A percentile compares a stretch with the other conserved stretches of the same genome.
phyloP scores from a whole-genome alignment of 30 jellyfish, hydroid and myxozoan species.

The Sanderia malayensis region DNA sequence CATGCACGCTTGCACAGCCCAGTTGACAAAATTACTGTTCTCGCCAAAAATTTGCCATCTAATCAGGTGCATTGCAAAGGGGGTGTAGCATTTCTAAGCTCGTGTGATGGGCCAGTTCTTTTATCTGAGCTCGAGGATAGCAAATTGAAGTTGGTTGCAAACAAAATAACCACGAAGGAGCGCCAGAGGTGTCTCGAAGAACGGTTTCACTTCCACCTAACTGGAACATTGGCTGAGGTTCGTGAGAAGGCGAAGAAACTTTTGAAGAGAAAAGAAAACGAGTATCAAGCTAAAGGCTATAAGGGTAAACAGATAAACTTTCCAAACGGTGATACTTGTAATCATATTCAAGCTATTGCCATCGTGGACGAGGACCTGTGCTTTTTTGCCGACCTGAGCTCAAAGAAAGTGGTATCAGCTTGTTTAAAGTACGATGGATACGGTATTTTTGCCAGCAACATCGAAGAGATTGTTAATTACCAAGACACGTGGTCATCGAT shows the following conservation, averaged over 20 bases:
- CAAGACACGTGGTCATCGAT: conserved; percentile 17
- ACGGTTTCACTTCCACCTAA: conserved; percentile 22
- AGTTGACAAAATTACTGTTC: conserved; percentile 14
- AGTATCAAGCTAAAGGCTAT: conserved; percentile 41
- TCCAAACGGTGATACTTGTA: conserved; percentile 5
- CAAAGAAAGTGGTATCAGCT: conserved; percentile 6
- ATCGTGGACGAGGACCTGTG: conserved; percentile 11
- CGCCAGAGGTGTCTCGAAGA: conserved; percentile 14
- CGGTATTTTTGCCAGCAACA: conserved; percentile 7
- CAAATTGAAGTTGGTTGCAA: background rate
- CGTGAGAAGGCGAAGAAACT: conserved; percentile 46
- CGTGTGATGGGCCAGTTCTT: conserved; percentile 14
- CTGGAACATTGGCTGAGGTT: conserved; percentile 50
- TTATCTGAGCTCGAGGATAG: conserved; percentile 1
- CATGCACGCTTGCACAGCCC: conserved; percentile 28
- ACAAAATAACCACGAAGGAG: conserved; percentile 5
- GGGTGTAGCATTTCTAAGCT: conserved; percentile 13
- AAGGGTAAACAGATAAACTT: conserved; percentile 8
- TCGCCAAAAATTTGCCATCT: conserved; percentile 11
- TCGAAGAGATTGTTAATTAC: conserved; percentile 8
- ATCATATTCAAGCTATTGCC: conserved; percentile 10
- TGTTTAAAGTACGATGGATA: conserved; percentile 6
- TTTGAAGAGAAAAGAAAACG: conserved; percentile 31
- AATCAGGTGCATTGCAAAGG: conserved; percentile 11
- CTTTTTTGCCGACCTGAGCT: conserved; percentile 18